A percentile compares a stretch with the other conserved stretches of the same genome.
phyloP scores from a whole-genome alignment of 2,888 invertebrate genomes.

The Drosophila testacea region DNA sequence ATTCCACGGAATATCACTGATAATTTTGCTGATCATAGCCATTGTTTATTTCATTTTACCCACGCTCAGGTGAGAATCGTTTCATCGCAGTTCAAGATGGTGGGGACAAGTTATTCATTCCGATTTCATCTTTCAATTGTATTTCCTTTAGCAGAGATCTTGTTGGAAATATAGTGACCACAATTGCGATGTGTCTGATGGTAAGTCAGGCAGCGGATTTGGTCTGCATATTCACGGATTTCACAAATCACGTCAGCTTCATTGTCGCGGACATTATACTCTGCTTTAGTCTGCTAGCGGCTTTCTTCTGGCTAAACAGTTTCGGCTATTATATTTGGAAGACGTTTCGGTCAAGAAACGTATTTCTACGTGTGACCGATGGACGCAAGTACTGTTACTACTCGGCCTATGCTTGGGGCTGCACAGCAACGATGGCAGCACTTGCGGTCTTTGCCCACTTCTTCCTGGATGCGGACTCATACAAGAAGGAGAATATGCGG shows the following conservation, averaged over 20 bases:
- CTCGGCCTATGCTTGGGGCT: conserved; percentile 92
- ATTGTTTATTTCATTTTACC: conserved; percentile 93
- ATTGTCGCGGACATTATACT: conserved; percentile 92
- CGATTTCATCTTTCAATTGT: conserved; percentile 15
- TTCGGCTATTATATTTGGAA: conserved; percentile 95
- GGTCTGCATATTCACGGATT: conserved; percentile 92
- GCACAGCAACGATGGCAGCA: conserved; percentile 89
- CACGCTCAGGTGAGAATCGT: conserved; percentile 87
- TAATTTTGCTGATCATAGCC: conserved; percentile 90
- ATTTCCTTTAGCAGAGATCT: conserved; percentile 87
- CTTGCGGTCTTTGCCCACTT: conserved; percentile 93
- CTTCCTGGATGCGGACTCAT: conserved; percentile 88
- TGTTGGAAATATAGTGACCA: conserved; percentile 93
- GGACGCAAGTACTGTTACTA: conserved; percentile 95
- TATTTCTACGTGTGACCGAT: conserved; percentile 93
- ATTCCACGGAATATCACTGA: conserved; percentile 90
- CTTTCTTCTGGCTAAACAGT: conserved; percentile 95
- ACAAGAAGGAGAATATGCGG: conserved; percentile 86
- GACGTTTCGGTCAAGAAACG: conserved; percentile 94
- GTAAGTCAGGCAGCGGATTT: conserved; percentile 91
- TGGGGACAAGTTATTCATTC: neutral
- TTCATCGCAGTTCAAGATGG: neutral
- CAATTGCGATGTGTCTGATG: conserved; percentile 91
- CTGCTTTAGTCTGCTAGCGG: conserved; percentile 91
- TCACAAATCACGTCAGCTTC: conserved; percentile 92